Conservation (phyloP, 2,113 vertebrate species). For the Parotia lawesii region DNA sequence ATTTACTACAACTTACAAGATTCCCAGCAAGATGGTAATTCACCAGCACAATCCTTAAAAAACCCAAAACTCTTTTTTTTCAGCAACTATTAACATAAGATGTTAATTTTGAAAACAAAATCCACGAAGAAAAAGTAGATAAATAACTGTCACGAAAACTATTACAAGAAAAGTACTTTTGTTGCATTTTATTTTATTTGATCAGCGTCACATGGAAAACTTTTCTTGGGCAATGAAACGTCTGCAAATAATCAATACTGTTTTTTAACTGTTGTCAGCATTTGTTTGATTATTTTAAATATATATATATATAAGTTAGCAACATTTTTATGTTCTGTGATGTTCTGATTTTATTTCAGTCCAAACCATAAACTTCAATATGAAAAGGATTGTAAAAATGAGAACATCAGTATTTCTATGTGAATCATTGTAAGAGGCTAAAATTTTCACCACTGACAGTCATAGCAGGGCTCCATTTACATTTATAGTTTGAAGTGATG, state of each 20-base stretch:
- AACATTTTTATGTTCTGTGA: not conserved
- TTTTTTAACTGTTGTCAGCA: not conserved
- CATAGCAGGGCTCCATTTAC: not conserved
- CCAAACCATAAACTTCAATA: not conserved
- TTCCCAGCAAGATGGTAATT: not conserved
- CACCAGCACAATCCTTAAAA: not conserved
- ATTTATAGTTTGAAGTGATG: not conserved
- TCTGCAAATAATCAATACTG: not conserved
- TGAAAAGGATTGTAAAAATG: not conserved
- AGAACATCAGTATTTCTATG: not conserved
- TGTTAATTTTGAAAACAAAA: not conserved
- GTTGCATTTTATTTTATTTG: not conserved
- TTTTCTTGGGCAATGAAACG: not conserved
- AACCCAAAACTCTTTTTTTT: not conserved
- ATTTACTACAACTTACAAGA: not conserved
- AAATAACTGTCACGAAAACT: not conserved
- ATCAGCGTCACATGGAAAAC: not conserved
- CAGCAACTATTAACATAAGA: not conserved
- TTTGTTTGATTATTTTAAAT: not conserved
- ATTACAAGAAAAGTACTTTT: not conserved
- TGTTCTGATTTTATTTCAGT: not conserved
- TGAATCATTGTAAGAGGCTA: not conserved
- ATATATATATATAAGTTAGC: not conserved
- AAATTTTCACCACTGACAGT: not conserved
- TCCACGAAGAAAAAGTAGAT: not conserved